phyloP scores from a whole-genome alignment of 2,113 vertebrate genomes.

The Limanda limanda region DNA sequence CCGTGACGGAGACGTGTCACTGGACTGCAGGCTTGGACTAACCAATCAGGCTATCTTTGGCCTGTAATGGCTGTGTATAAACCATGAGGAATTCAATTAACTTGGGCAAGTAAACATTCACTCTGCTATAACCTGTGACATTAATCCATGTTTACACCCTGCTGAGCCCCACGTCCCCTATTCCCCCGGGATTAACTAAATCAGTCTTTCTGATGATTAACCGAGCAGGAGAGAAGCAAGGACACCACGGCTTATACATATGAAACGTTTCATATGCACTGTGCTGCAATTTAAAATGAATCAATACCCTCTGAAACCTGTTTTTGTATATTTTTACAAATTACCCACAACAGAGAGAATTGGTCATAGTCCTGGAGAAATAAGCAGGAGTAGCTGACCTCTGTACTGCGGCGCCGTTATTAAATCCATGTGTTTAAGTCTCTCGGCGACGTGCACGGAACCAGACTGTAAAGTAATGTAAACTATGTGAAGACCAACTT shows the following conservation, averaged over 20 bases:
- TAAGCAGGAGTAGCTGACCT: constrained; percentile 7
- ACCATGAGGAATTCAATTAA: constrained; percentile 68
- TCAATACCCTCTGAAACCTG: constrained; percentile 4
- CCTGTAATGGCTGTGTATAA: constrained; percentile 54
- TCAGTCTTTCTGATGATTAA: constrained; percentile 43
- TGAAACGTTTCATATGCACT: constrained; percentile 7
- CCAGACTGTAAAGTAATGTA: constrained; percentile 3
- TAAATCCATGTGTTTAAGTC: constrained; percentile 10
- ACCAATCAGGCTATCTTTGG: constrained; percentile 58
- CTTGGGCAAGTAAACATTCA: constrained; percentile 65
- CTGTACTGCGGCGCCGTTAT: constrained; percentile 16
- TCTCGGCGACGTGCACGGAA: background rate
- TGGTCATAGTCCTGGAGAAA: constrained; percentile 9
- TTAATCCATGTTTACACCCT: constrained; percentile 46
- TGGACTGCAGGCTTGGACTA: constrained; percentile 52
- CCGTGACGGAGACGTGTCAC: constrained; percentile 30
- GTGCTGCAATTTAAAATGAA: background rate
- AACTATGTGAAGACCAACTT: constrained; percentile 23
- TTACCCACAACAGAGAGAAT: constrained; percentile 3
- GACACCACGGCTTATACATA: constrained; percentile 1
- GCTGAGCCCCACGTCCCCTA: constrained; percentile 21
- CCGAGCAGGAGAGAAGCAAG: constrained; percentile 24
- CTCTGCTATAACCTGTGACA: constrained; percentile 63
- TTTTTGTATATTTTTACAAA: constrained; percentile 9
- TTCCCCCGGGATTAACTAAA: constrained; percentile 50